Conservation (phyloP, 2,888 invertebrate genomes). For the Parapristionchus giblindavisi region DNA sequence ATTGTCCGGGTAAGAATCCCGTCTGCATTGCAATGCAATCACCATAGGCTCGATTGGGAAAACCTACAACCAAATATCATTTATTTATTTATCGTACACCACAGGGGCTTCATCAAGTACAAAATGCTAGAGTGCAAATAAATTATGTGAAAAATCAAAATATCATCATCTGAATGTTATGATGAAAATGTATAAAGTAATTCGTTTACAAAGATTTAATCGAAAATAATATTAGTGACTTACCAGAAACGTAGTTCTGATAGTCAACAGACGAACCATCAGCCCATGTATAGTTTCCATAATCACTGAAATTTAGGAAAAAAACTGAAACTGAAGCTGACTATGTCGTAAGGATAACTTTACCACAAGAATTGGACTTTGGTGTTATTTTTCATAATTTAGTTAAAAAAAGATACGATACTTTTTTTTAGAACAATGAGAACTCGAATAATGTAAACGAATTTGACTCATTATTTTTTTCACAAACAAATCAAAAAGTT, state of each 20-base stretch:
- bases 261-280: constrained; percentile 21
- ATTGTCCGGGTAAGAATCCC: constrained; percentile 28
- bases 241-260: constrained; percentile 15
- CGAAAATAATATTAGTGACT: background rate
- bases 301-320: background rate
- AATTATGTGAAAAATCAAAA: background rate
- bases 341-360: too few relatives aligned
- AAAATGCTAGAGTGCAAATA: background rate
- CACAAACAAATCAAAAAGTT: too few relatives aligned
- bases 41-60: constrained; percentile 15
- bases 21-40: constrained; percentile 28
- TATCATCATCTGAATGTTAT: background rate
- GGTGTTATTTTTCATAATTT: too few relatives aligned
- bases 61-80: background rate
- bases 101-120: too few relatives aligned
- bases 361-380: too few relatives aligned
- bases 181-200: too few relatives aligned
- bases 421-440: too few relatives aligned
- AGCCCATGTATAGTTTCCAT: constrained; percentile 16
- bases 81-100: too few relatives aligned
- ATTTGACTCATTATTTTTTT: too few relatives aligned
- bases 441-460: too few relatives aligned
- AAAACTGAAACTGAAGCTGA: too few relatives aligned
- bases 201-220: background rate
- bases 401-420: too few relatives aligned